phyloP scores from a whole-genome alignment of 2,888 invertebrate genomes.

The Homarus gammarus region DNA sequence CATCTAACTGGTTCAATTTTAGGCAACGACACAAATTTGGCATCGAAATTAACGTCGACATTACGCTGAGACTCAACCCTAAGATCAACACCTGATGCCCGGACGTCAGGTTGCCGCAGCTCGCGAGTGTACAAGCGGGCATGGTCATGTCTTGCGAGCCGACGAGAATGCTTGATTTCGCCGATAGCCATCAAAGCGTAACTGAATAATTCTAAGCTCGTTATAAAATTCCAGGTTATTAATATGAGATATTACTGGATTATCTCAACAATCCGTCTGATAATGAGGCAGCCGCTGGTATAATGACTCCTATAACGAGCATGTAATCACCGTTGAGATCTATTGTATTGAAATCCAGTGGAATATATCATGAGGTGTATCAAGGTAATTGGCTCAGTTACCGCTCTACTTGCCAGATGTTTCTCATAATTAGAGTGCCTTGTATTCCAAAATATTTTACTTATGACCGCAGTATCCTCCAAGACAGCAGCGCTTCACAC shows the following conservation, averaged over 20 bases:
- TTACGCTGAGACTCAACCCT: no score
- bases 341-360: conserved; percentile 30
- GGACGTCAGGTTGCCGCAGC: no score
- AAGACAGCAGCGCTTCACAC: background rate
- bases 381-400: conserved; percentile 15
- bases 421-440: background rate
- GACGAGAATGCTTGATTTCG: no score
- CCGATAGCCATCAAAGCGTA: background rate
- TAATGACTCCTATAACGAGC: conserved; percentile 20
- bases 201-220: background rate
- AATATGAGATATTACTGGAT: conserved; percentile 14
- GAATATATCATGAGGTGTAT: conserved; percentile 28
- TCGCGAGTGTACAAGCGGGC: no score
- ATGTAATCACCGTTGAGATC: conserved; percentile 21
- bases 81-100: no score
- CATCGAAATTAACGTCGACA: no score
- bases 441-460: background rate
- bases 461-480: background rate
- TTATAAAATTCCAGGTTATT: conserved; percentile 16
- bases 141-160: no score
- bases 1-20: no score
- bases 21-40: no score
- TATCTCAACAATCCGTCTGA: conserved; percentile 9
- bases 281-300: background rate
- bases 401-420: conserved; percentile 5